These are phyloP conservation scores for cattle (Bos taurus) DNA, from an alignment of 2,113 vertebrate genomes.

Conservation along the genomic window ARS-UCD2.0 NC_037352.1:24895001-24895500, in stretches of 20 bases:
- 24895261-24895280: background rate
- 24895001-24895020: background rate
- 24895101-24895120: background rate
- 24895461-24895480: background rate
- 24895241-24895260: background rate
- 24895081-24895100: background rate
- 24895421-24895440: background rate
- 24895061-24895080: background rate
- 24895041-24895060: background rate
- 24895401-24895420: background rate
- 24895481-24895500: fast-evolving
- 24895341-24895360: background rate
- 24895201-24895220: background rate
- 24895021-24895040: background rate
- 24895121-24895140: background rate
- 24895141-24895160: background rate
- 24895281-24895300: background rate
- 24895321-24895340: background rate
- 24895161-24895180: background rate
- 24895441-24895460: background rate
- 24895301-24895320: background rate
- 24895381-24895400: background rate
- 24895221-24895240: background rate
- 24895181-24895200: background rate
- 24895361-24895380: background rate